These are phyloP conservation scores for Dromius quadrimaculatus DNA, from an alignment of 2,888 invertebrate genomes.

Conservation along the genomic window DNA sequence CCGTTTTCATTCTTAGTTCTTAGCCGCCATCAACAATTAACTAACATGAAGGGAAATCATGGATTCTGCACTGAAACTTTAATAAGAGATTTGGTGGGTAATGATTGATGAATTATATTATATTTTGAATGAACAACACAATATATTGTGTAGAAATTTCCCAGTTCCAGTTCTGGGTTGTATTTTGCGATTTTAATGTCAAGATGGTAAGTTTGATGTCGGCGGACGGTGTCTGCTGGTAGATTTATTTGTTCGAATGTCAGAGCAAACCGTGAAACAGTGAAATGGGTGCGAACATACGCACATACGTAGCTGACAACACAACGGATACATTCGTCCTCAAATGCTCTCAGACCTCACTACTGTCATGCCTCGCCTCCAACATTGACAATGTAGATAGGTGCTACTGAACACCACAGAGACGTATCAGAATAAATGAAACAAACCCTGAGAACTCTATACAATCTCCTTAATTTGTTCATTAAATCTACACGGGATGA, in stretches of 20 bases:
- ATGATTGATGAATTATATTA: too few relatives aligned
- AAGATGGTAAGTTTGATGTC: slow-evolving; percentile 41
- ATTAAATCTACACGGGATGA: background rate
- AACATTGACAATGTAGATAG: slow-evolving; percentile 27
- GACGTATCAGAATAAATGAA: slow-evolving; percentile 1
- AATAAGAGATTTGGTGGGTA: too few relatives aligned
- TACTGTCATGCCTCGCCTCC: slow-evolving; percentile 38
- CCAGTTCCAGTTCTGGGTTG: too few relatives aligned
- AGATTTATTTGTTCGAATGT: slow-evolving; percentile 45
- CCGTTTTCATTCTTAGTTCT: too few relatives aligned
- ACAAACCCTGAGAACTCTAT: background rate
- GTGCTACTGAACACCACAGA: slow-evolving; percentile 25
- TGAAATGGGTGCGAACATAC: slow-evolving; percentile 24
- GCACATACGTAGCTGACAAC: slow-evolving; percentile 23
- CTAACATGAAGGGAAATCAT: too few relatives aligned
- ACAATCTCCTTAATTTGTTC: background rate
- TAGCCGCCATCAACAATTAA: too few relatives aligned
- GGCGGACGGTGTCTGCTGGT: slow-evolving; percentile 19
- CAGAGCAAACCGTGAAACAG: slow-evolving; percentile 7
- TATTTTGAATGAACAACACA: too few relatives aligned
- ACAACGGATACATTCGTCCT: slow-evolving; percentile 48
- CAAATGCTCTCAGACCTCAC: slow-evolving; percentile 12
- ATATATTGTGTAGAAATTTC: too few relatives aligned
- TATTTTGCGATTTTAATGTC: slow-evolving; percentile 38
- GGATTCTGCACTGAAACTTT: too few relatives aligned